Evolutionary conservation across 2,797 vertebrate genomes (phyloP).

Genomic region (Peromyscus attwateri): DNA sequence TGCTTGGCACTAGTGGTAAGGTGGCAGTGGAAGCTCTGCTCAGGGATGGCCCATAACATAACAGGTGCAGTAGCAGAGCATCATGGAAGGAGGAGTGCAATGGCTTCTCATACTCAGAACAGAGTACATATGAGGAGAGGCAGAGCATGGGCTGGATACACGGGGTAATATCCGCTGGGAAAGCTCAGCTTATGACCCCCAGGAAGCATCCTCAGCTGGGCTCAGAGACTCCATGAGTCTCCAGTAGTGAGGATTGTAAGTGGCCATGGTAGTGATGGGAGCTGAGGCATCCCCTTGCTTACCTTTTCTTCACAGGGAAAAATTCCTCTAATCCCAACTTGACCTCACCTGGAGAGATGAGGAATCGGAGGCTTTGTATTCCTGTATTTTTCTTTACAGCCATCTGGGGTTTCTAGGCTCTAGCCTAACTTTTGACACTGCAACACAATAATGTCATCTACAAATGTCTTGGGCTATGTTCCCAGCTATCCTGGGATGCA

Average conservation of each 20-base stretch:
- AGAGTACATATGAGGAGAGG: neutral
- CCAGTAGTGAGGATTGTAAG: no score
- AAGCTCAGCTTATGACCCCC: neutral
- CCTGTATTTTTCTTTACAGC: neutral
- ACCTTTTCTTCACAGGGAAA: neutral
- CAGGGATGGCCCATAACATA: no score
- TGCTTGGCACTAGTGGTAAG: no score
- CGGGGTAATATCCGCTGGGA: no score
- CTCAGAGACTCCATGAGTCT: neutral
- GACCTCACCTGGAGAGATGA: no score
- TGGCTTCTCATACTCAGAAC: neutral
- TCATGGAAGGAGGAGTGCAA: neutral
- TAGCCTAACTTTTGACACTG: neutral
- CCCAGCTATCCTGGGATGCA: neutral
- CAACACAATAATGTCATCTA: neutral
- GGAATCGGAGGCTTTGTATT: neutral
- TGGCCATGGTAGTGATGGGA: neutral
- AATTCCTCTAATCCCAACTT: neutral
- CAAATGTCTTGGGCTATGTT: neutral
- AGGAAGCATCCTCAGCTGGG: neutral
- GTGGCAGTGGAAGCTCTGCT: neutral
- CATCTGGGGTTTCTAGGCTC: neutral
- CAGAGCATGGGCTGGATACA: accelerated
- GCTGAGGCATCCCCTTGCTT: neutral
- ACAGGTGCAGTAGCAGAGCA: neutral